These are phyloP conservation scores for Alauda arvensis DNA, from an alignment of 2,797 vertebrate species.

Conservation along the genomic window DNA sequence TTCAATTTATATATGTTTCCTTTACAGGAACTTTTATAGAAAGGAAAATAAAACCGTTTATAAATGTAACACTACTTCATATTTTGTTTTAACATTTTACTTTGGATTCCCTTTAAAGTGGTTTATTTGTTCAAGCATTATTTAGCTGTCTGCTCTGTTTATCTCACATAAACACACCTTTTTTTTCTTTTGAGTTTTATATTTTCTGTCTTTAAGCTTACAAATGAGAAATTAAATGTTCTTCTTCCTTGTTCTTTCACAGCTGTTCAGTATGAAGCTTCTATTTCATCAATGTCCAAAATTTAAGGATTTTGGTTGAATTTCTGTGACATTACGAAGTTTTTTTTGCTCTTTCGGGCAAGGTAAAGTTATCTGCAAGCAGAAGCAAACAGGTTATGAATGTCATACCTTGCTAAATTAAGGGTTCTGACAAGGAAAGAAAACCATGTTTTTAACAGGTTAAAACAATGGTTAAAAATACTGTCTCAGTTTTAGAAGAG, in stretches of 20 bases:
- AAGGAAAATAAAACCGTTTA: background rate
- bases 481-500: background rate
- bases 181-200: background rate
- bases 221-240: background rate
- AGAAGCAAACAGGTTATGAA: background rate
- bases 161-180: background rate
- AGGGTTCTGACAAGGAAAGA: background rate
- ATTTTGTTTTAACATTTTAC: background rate
- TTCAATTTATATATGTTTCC: background rate
- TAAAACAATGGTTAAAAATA: background rate
- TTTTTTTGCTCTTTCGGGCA: background rate
- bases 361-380: background rate
- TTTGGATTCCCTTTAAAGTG: background rate
- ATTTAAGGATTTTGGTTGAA: background rate
- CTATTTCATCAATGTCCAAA: background rate
- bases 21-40: background rate
- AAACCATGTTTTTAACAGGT: background rate
- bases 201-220: background rate
- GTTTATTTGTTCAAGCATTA: background rate
- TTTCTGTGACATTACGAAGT: background rate
- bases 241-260: background rate
- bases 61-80: background rate
- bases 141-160: background rate
- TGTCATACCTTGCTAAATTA: background rate
- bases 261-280: background rate